Conservation (phyloP, 2,113 vertebrate species). For the Typhlomys cinereus region DNA sequence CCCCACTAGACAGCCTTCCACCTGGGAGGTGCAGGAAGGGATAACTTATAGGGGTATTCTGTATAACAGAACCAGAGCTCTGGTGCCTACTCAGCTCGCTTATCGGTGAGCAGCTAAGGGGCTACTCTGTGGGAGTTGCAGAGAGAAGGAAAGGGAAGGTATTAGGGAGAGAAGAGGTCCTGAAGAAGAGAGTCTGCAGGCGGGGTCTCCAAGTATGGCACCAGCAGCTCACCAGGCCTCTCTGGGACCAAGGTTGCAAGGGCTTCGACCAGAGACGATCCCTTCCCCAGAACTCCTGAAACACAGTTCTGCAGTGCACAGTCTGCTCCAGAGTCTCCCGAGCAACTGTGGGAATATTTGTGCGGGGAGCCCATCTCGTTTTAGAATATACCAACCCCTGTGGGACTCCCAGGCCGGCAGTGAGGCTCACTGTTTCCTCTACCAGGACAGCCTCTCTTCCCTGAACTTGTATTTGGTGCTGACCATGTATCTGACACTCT, state of each 20-base stretch:
- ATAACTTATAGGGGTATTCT: too few species aligned
- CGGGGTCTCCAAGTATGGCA: background rate
- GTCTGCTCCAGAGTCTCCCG: background rate
- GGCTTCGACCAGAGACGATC: background rate
- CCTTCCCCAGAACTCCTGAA: background rate
- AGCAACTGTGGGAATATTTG: background rate
- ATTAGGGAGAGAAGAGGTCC: too few species aligned
- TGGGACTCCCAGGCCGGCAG: background rate
- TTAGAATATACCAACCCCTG: background rate
- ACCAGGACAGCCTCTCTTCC: background rate
- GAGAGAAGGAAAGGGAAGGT: too few species aligned
- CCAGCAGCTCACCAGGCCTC: background rate
- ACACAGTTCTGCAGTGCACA: background rate
- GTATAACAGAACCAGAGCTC: too few species aligned
- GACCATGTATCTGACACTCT: background rate
- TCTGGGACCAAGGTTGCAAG: background rate
- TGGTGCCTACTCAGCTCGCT: too few species aligned
- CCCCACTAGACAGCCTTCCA: too few species aligned
- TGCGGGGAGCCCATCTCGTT: background rate
- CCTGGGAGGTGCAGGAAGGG: too few species aligned
- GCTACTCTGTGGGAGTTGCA: too few species aligned
- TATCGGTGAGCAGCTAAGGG: too few species aligned
- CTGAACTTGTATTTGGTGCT: slow-evolving; percentile 9
- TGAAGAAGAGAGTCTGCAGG: too few species aligned
- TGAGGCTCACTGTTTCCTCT: background rate